phyloP scores from a whole-genome alignment of 1,140 invertebrate genomes.

The Drosophila setifemur region DNA sequence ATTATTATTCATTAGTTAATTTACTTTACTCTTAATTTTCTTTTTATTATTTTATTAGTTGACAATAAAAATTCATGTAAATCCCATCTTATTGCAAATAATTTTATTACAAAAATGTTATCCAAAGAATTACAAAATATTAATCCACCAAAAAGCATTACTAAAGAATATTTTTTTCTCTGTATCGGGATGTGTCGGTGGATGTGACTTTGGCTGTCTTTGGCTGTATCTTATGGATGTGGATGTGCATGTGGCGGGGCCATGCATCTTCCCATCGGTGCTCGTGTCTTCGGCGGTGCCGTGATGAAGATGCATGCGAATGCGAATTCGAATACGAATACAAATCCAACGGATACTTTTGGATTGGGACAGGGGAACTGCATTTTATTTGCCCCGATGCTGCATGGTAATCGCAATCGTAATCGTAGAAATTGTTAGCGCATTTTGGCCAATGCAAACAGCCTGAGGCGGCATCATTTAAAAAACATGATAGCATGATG shows the following conservation, averaged over 20 bases:
- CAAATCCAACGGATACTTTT: conserved; percentile 2
- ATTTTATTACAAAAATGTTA: no score
- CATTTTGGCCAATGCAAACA: conserved; percentile 79
- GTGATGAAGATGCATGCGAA: conserved; percentile 69
- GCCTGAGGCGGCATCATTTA: conserved; percentile 71
- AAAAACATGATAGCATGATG: conserved; percentile 71
- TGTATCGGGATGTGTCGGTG: not conserved
- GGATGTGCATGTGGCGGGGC: conserved; percentile 56
- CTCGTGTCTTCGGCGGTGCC: conserved; percentile 10
- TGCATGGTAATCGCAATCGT: conserved; percentile 69
- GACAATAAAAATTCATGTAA: no score
- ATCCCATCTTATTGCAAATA: no score
- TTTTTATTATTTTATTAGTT: no score
- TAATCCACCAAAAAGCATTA: no score
- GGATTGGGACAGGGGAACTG: conserved; percentile 10
- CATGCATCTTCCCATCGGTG: conserved; percentile 58
- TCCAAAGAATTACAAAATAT: no score
- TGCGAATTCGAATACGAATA: conserved; percentile 34
- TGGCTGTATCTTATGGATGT: conserved; percentile 2
- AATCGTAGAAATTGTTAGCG: conserved; percentile 79
- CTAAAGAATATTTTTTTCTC: not conserved
- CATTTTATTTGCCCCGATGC: conserved; percentile 48
- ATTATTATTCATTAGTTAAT: no score
- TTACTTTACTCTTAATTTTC: no score
- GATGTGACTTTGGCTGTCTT: not conserved